A percentile compares a stretch with the other conserved stretches of the same genome.
These are phyloP conservation scores for Calameuta pallipes DNA, from an alignment of 2,888 invertebrate species.

Conservation along the genomic window DNA sequence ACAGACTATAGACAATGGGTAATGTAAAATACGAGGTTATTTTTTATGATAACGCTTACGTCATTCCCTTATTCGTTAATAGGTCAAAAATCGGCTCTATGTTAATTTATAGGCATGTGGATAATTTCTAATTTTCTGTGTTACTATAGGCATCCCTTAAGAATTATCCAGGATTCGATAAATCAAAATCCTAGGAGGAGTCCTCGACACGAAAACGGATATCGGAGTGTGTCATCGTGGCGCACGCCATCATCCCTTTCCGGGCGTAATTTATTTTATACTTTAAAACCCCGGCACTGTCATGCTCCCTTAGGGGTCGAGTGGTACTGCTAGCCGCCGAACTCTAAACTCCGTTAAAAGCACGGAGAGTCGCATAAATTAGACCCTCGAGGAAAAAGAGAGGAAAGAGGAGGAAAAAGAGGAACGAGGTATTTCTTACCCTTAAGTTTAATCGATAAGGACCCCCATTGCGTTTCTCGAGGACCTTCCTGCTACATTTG, in stretches of 20 bases:
- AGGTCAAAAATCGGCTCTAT: no score
- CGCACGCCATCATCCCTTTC: slow-evolving; percentile 48
- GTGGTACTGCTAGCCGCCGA: slow-evolving; percentile 62
- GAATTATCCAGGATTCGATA: background rate
- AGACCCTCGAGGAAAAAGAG: slow-evolving; percentile 22
- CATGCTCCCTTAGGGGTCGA: slow-evolving; percentile 58
- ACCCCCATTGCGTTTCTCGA: background rate
- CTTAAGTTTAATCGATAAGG: slow-evolving; percentile 10
- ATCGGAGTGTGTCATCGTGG: slow-evolving; percentile 23
- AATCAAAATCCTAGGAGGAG: slow-evolving; percentile 2
- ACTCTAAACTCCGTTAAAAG: slow-evolving; percentile 46
- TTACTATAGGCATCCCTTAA: no score
- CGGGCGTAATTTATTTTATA: slow-evolving; percentile 53
- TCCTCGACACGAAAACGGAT: slow-evolving; percentile 1
- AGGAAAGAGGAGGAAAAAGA: slow-evolving; percentile 9
- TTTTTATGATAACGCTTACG: no score
- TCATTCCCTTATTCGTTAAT: no score
- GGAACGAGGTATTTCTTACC: slow-evolving; percentile 26
- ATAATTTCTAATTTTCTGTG: no score
- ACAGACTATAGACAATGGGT: no score
- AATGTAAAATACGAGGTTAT: no score
- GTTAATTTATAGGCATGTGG: no score
- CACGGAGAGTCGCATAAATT: slow-evolving; percentile 44
- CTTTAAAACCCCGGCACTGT: slow-evolving; percentile 51
- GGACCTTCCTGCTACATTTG: no score